phyloP scores from a whole-genome alignment of 30 jellyfish, hydroid and myxozoan species.

The Hydra vulgaris region DNA sequence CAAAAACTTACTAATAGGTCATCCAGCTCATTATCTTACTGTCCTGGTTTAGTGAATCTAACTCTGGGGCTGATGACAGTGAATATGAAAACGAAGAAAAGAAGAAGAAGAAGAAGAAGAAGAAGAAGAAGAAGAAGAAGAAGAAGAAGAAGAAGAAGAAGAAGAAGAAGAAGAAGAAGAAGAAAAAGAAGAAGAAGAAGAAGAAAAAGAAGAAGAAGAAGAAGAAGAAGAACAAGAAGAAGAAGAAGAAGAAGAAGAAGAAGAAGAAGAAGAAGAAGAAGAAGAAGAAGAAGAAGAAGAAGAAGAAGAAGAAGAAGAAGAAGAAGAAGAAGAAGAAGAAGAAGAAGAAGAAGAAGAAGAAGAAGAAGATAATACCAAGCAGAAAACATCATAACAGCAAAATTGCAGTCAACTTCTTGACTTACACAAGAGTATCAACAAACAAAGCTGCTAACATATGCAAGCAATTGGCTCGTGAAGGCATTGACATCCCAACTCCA shows the following conservation, averaged over 20 bases:
- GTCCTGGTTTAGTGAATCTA: no score
- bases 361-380: no score
- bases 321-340: background rate
- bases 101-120: background rate
- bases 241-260: background rate
- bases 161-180: background rate
- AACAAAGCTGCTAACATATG: no score
- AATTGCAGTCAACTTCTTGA: no score
- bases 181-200: background rate
- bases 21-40: no score
- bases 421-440: no score
- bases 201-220: background rate
- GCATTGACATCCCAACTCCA: no score
- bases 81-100: background rate
- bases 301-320: background rate
- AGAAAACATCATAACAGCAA: no score
- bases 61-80: no score
- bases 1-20: no score
- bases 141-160: background rate
- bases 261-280: background rate
- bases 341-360: background rate
- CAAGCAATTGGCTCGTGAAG: no score
- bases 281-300: background rate
- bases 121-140: background rate
- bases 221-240: background rate